phyloP scores from a whole-genome alignment of 2,113 vertebrate species.

The Thalassoma bifasciatum region DNA sequence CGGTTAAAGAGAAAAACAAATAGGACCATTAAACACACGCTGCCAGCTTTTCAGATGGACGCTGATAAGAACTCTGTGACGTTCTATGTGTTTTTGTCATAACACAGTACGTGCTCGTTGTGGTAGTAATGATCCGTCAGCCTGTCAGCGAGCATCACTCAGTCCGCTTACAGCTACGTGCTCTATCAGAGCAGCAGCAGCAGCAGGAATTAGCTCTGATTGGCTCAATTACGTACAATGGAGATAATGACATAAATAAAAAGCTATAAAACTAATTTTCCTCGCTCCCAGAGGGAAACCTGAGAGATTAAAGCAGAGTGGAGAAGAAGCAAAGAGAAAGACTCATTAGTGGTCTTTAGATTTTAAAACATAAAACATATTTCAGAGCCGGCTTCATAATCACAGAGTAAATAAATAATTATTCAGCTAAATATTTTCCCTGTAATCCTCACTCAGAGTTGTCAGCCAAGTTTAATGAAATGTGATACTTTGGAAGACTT shows the following conservation, averaged over 20 bases:
- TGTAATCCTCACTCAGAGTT: too few species aligned
- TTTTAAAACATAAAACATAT: too few species aligned
- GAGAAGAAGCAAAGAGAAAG: background rate
- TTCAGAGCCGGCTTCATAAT: too few species aligned
- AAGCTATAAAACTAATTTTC: slow-evolving; percentile 12
- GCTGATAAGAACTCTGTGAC: slow-evolving; percentile 61
- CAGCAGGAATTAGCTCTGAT: slow-evolving; percentile 24
- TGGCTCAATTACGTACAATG: slow-evolving; percentile 34
- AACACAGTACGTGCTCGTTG: slow-evolving; percentile 35
- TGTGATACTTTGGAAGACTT: too few species aligned
- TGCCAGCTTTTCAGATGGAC: slow-evolving; percentile 44
- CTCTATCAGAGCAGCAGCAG: slow-evolving; percentile 4
- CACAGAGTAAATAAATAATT: too few species aligned
- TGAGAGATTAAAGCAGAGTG: slow-evolving; percentile 5
- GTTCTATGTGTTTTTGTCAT: slow-evolving; percentile 37
- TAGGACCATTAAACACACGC: slow-evolving; percentile 24
- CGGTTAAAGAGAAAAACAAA: background rate
- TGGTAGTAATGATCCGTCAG: slow-evolving; percentile 57
- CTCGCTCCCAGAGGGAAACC: slow-evolving; percentile 15
- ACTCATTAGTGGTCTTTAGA: too few species aligned
- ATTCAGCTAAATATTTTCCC: too few species aligned
- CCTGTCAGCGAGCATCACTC: slow-evolving; percentile 19
- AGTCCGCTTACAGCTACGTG: slow-evolving; percentile 45
- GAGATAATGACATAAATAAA: slow-evolving; percentile 19
- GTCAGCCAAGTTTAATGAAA: too few species aligned